These are phyloP conservation scores for Eolophus roseicapilla DNA, from an alignment of 2,113 vertebrate genomes.

Conservation along the genomic window DNA sequence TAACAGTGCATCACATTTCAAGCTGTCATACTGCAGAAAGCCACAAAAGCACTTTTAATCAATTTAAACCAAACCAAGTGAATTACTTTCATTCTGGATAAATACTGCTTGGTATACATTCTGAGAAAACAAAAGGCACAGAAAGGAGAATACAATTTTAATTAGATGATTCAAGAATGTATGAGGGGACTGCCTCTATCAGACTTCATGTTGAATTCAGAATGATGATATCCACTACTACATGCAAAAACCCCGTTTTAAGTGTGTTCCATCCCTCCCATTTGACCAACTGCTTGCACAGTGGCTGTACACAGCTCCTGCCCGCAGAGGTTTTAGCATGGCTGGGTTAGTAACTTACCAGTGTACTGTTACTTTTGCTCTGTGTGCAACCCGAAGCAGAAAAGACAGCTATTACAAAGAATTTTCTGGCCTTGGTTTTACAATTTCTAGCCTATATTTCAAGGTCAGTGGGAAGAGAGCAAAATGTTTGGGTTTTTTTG, in stretches of 20 bases:
- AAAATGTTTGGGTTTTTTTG: not conserved
- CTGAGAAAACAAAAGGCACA: not conserved
- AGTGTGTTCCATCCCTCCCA: not conserved
- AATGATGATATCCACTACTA: not conserved
- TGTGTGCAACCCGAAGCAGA: not conserved
- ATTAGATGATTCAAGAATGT: not conserved
- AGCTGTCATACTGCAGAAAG: not conserved
- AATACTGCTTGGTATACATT: not conserved
- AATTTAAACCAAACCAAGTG: not conserved
- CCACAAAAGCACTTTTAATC: not conserved
- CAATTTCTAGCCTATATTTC: not conserved
- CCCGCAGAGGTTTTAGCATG: not conserved
- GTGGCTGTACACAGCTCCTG: not conserved
- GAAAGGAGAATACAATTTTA: not conserved
- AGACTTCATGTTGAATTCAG: not conserved
- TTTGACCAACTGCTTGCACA: not conserved
- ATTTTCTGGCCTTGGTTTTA: not conserved
- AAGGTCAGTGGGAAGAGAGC: not conserved
- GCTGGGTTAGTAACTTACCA: not conserved
- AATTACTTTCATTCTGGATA: not conserved
- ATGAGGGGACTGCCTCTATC: not conserved
- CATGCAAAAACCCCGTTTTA: not conserved
- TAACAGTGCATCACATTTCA: slow-evolving; percentile 28
- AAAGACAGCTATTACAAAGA: not conserved
- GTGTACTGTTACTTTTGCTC: not conserved